A percentile compares a stretch with the other conserved stretches of the same genome.
These are phyloP conservation scores for Platysternon megacephalum DNA, from an alignment of 2,113 vertebrate genomes.

Conservation along the genomic window DNA sequence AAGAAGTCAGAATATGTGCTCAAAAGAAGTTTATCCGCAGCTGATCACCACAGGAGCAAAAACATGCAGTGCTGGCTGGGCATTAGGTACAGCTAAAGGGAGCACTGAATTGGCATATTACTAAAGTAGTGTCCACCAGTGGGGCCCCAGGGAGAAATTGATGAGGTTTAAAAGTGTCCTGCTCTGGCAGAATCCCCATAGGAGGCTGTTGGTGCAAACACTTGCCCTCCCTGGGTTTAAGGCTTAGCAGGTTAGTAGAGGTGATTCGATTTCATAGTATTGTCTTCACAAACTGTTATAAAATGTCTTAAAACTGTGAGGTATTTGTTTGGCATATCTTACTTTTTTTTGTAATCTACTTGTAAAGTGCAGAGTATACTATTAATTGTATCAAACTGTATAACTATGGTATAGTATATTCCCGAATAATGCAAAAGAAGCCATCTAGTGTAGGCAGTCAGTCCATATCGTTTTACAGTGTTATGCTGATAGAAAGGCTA, in stretches of 20 bases:
- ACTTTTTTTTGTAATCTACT: neutral
- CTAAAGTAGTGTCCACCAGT: neutral
- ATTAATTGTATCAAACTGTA: neutral
- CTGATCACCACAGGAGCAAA: neutral
- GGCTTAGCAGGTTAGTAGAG: accelerated
- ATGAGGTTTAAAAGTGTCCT: neutral
- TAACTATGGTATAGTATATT: neutral
- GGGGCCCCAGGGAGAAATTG: neutral
- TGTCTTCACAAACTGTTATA: neutral
- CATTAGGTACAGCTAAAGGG: neutral
- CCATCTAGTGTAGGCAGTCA: neutral
- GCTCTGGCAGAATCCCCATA: neutral
- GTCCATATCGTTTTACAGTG: slow-evolving; percentile 23
- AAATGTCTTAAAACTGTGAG: neutral
- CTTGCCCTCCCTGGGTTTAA: neutral
- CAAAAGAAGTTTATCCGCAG: accelerated
- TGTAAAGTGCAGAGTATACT: neutral
- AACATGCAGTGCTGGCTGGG: neutral
- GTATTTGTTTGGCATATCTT: neutral
- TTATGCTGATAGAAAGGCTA: slow-evolving; percentile 15
- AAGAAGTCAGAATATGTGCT: neutral
- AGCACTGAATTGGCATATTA: neutral
- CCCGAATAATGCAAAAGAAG: neutral
- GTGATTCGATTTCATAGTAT: neutral
- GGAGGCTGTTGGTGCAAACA: neutral